These are phyloP conservation scores for Pachliopta kotzebuea DNA, from an alignment of 2,888 invertebrate genomes.

Conservation along the genomic window DNA sequence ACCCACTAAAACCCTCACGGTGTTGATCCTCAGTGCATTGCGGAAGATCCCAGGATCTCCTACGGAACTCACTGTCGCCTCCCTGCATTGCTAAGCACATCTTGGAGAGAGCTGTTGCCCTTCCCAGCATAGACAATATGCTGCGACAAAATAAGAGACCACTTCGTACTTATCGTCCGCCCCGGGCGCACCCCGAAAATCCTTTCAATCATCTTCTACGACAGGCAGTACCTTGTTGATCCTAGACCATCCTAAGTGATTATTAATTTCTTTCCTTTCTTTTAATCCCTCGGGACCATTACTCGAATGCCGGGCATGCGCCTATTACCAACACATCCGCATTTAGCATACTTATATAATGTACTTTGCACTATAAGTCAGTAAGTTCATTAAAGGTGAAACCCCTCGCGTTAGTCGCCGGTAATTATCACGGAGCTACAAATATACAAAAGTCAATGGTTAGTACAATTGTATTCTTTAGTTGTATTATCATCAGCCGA, in stretches of 20 bases:
- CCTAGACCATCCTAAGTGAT: not conserved
- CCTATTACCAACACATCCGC: constrained; percentile 18
- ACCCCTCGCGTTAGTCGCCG: constrained; percentile 10
- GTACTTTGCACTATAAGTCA: constrained; percentile 25
- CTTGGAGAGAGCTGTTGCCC: too few relatives aligned
- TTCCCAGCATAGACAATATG: too few relatives aligned
- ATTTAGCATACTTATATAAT: constrained; percentile 26
- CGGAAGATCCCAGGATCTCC: too few relatives aligned
- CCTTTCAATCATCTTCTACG: too few relatives aligned
- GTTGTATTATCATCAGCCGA: not conserved
- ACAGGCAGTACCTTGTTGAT: too few relatives aligned
- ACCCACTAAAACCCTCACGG: too few relatives aligned
- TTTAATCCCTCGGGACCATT: constrained; percentile 7
- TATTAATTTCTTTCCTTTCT: not conserved
- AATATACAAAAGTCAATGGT: not conserved
- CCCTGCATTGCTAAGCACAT: too few relatives aligned
- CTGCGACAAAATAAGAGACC: too few relatives aligned
- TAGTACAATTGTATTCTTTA: not conserved
- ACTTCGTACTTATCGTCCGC: too few relatives aligned
- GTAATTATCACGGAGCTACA: constrained; percentile 8
- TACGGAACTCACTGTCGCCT: too few relatives aligned
- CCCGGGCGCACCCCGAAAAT: too few relatives aligned
- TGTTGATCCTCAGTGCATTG: too few relatives aligned
- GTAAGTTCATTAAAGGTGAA: constrained; percentile 28
- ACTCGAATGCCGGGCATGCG: not conserved